These are phyloP conservation scores for Scotopteryx bipunctaria DNA, from an alignment of 2,888 invertebrate genomes.

Conservation along the genomic window DNA sequence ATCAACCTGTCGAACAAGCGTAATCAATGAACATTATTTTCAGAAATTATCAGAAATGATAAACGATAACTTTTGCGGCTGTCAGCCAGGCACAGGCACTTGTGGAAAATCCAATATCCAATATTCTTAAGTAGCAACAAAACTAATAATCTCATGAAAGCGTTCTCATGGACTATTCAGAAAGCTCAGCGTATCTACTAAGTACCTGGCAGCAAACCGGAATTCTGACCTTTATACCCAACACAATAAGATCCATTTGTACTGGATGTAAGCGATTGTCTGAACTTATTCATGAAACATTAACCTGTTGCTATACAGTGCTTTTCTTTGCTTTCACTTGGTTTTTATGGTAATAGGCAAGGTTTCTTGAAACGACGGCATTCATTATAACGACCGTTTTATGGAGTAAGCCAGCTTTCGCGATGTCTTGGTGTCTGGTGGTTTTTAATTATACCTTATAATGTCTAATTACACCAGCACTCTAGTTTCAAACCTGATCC, in stretches of 20 bases:
- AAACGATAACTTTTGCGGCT: too few species aligned
- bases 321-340: slow-evolving; percentile 29
- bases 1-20: too few species aligned
- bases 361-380: not conserved
- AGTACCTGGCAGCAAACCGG: slow-evolving; percentile 9
- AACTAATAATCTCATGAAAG: slow-evolving; percentile 12
- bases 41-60: too few species aligned
- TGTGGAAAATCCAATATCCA: not conserved
- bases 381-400: not conserved
- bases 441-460: too few species aligned
- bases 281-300: slow-evolving; percentile 35
- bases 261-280: slow-evolving; percentile 31
- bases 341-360: slow-evolving; percentile 20
- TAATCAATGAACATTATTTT: too few species aligned
- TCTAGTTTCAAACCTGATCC: too few species aligned
- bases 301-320: slow-evolving; percentile 37
- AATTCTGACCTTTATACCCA: slow-evolving; percentile 25
- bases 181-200: slow-evolving; percentile 21
- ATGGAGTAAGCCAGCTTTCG: too few species aligned
- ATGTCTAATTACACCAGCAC: too few species aligned
- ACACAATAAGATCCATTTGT: slow-evolving; percentile 22
- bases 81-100: not conserved
- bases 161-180: slow-evolving; percentile 9
- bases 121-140: not conserved
- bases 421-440: too few species aligned